These are phyloP conservation scores for Gavia stellata DNA, from an alignment of 2,113 vertebrate species.

Conservation along the genomic window DNA sequence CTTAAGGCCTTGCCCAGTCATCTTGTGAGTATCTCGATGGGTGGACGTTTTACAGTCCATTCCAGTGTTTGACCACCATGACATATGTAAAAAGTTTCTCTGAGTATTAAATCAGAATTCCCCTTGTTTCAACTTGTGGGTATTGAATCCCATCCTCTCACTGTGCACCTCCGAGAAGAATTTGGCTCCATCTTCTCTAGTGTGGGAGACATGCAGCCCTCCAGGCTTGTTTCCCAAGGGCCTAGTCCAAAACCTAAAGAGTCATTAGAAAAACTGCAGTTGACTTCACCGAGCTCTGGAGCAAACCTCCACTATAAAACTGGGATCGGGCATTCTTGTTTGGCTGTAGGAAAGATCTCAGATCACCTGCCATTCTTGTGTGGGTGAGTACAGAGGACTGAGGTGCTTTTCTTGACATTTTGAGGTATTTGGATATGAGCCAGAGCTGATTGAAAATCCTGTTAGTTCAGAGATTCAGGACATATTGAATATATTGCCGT, in stretches of 20 bases:
- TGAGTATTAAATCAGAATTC: background rate
- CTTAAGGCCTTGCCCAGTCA: background rate
- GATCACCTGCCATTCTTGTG: background rate
- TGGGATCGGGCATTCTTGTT: background rate
- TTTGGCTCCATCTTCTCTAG: background rate
- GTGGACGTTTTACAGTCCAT: background rate
- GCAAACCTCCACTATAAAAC: background rate
- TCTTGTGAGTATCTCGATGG: background rate
- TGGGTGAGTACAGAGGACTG: background rate
- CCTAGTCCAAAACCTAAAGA: background rate
- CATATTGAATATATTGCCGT: background rate
- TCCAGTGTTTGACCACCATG: background rate
- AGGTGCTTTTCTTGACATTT: background rate
- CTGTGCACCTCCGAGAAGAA: background rate
- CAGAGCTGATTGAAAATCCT: background rate
- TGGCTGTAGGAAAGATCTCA: background rate
- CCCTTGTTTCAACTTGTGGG: background rate
- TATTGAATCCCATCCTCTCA: background rate
- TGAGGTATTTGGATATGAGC: background rate
- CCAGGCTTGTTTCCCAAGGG: background rate
- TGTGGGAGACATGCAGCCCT: background rate
- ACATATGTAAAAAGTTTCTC: background rate
- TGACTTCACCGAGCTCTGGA: background rate
- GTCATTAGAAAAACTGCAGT: background rate
- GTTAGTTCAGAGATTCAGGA: background rate